Base-by-base conservation (phyloP, 2,888 invertebrate genomes). In the Kryphioiulus occultus region DNA sequence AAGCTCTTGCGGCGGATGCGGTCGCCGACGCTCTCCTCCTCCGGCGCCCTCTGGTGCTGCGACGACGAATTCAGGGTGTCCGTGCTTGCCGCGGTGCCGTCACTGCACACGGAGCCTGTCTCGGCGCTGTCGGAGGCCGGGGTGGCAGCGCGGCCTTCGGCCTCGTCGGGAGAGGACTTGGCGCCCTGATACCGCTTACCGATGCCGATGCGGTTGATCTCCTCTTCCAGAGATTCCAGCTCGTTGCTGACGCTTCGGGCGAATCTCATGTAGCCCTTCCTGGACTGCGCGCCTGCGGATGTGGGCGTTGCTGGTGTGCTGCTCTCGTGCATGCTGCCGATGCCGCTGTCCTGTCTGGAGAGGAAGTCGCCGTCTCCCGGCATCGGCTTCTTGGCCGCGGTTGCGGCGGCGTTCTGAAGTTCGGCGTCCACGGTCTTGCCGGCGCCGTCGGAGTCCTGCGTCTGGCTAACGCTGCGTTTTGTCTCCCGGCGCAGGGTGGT, bases 1-100 rank as follows among this genome's bases (percentile, higher is more conserved):
- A 96, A 97, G 91, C 97, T 97, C 91, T 97, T 96, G 47, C 97
- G 94, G 90, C 96, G 94, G 90, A 97, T 97, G 90, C 97, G 94
- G 91, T 97, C 97, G 87, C 95, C 95, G 82, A 97, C 95, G 88
- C 96, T 96, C 91, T 96, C 96, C 89, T 95, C 93, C 88, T 90
- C 91, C 4, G 86, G 32, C 17, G 68, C 86, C 39, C 86, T 32
- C 47, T 4, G 4, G 17, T 90, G 90, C 91, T 93, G 83, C 32
- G n/a, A 19, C 86, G 32, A 1, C 39, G 88, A 88, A 5, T 39
- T 30, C 39, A 42, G 26, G 53, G 85, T 53, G 30, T 78, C 85
- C 17, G 53, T 87, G 26, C 85, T 59, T 4, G 84, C 42, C 4
- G 82, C 35, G 68, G 68, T 68, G 26, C 68, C 68, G 78, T 89